Evolutionary conservation across 1,140 invertebrate species (phyloP), one percentile per base, ranked within the genome.

Genomic region (Macrostomum lignano): DNA sequence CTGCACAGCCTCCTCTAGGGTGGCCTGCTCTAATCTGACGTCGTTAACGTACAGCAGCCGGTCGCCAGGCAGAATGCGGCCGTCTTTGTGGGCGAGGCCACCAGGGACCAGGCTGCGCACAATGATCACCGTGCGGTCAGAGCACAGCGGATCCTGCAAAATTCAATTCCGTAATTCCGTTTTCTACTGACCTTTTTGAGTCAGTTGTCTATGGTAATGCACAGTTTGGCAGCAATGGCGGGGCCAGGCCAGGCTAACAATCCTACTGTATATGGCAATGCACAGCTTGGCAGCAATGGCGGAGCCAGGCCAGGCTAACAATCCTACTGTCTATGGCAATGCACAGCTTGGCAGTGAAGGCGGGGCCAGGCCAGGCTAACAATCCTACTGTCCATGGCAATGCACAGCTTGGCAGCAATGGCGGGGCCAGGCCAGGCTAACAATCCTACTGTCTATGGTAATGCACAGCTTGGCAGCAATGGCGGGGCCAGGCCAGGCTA

Each of bases 21-120:
- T 79, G 25, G 84, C 79, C 61, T 91, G 82, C 51, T 91, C 79
- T 40, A 96, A 60, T 48, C 72, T 71, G 42, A 73, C 74, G 40
- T 84, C 77, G 58, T 96, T 96, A 23, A 98, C 86, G 52, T 81
- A 91, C 3, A 96, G 64, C 37, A 98, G 66, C 29, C 88, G 65
- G 61, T 98, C 88, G 7, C 91, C 88, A 2, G 88, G 88, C 40
- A 94, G 86, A 15, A 98, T 66, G 10, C 81, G 67, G 24, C 86
- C 78, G 60, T 91, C 79, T 41, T 77, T 66, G 56, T 93, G 76
- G 29, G 86, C 79, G 26, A 94, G 81, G 21, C 88, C 81, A 19
- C 84, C 84, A 7, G 88, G 88, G 26, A 96, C 91, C 38, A 98
- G 65, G 45, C 79, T 88, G 42, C 86, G 69, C 55, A 96, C 91